Evolutionary conservation across 2,888 invertebrate species (phyloP), one percentile per base, ranked within the genome.

Genomic region (Callimorpha dominula): DNA sequence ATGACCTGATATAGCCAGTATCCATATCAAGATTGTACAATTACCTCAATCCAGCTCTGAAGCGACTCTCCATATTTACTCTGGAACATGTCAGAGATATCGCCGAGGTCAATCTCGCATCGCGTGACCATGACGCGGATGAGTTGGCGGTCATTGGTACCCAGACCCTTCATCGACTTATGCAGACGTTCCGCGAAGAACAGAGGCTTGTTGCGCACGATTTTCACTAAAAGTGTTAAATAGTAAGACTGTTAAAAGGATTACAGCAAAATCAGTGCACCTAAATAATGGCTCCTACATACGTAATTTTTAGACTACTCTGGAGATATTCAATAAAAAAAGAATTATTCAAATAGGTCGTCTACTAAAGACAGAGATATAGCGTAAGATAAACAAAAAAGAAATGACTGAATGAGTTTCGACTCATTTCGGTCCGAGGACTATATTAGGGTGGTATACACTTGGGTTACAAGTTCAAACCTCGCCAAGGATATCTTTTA

Each of bases 161-260:
- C 99, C 79, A 98, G 91, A 7, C 99, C 99, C 89, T 97, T 98
- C 98, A 99, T 98, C 71, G 98, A 97, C 88, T 98, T 97, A 93
- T 98, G 97, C 70, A 99, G 96, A 64, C 97, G 97, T 88, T 98
- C 97, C 0, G 99, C 99, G 93, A 98, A 99, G 96, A 97, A 99
- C 54, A 96, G 96, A 0, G 98, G 96, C 91, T 97, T 97, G 91
- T 98, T 97, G 87, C 97, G 97, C 1, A 98, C 97, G 79, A 97
- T 97, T 91, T 97, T 97, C 73, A 98, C 97, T 97, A 89, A 17
- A 17, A n/a, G 43, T 31, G 4, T 31, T 7, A 68, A 46, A 57
- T 63, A 57, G 64, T 67, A 0, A 11, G 42, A 20, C 12, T 54
- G 40, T 42, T 6, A n/a, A 42, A 31, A 68, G 40, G 14, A 12